Evolutionary conservation across 2,888 invertebrate genomes (phyloP), one percentile per base, ranked within the genome.

Genomic region (Eueremaeus valkanovi): DNA sequence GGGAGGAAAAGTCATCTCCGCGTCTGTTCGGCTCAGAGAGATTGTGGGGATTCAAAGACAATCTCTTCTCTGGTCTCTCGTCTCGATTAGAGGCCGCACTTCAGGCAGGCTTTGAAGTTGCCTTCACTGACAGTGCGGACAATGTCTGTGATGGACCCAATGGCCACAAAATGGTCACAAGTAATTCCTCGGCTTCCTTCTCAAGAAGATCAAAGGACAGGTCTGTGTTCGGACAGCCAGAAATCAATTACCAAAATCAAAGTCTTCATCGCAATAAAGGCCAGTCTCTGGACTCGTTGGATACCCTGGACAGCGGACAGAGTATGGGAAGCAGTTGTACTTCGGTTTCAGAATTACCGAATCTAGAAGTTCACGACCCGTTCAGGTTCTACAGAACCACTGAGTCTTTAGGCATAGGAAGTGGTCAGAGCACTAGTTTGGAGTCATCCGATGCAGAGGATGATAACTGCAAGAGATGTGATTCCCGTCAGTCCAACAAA

Each of bases 351-450:
- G 77, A 77, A 55, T 61, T 61, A 61, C 31, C 31, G n/a, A 74
- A 40, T 33, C 31, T 63, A 11, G 70, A 72, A 33, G 24, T 49
- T 5, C 42, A 75, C 33, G 79, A 78, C 72, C 76, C 77, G 18
- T 76, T 79, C 21, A 77, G 78, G 49, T 79, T 77, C 21, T 55
- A 45, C 27, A 76, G 78, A 31, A 78, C 76, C 36, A 73, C 75
- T 9, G 78, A 78, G 27, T 79, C 79, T n/a, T 73, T 76, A 31
- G 78, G 78, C 9, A 77, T 78, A 31, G 78, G 78, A 13, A 79
- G 79, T 58, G 78, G 73, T n/a, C 76, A 79, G 31, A 87, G 87
- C 78, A 87, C 86, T 21, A 88, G 88, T 80, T 82, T 87, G 76
- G 88, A 88, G 79, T 87, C 88, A 80, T 78, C 80, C 13, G 80